phyloP scores from a whole-genome alignment of 2,888 invertebrate genomes.

The Esperia sulphurella region DNA sequence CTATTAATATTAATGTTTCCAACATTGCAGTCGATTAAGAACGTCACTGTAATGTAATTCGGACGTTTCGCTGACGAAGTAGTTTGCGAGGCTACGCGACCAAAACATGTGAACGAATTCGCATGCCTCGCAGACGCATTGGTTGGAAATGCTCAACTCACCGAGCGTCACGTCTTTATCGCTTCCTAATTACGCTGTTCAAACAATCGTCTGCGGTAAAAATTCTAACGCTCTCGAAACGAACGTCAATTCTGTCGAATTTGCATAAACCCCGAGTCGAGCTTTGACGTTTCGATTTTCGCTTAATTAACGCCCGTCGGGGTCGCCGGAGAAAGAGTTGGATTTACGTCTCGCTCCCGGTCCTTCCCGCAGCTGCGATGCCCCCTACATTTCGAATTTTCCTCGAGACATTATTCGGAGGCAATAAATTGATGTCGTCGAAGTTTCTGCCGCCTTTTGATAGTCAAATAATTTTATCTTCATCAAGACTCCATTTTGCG shows the following conservation, averaged over 20 bases:
- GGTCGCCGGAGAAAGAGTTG: conserved; percentile 61
- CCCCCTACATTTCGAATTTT: conserved; percentile 54
- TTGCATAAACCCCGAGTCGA: conserved; percentile 68
- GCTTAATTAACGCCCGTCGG: conserved; percentile 72
- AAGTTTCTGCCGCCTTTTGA: conserved; percentile 61
- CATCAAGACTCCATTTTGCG: conserved; percentile 50
- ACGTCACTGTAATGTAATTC: too few relatives aligned
- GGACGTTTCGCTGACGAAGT: too few relatives aligned
- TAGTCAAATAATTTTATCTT: conserved; percentile 68
- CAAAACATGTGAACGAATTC: too few relatives aligned
- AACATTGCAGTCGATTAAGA: too few relatives aligned
- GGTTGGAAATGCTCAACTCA: too few relatives aligned
- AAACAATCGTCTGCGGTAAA: conserved; percentile 63
- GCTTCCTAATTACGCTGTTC: conserved; percentile 62
- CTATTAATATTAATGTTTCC: too few relatives aligned
- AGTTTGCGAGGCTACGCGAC: too few relatives aligned
- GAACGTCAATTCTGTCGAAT: conserved; percentile 69
- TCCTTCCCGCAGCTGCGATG: conserved; percentile 53
- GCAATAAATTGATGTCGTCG: conserved; percentile 63
- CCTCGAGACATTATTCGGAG: conserved; percentile 49
- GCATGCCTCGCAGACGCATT: too few relatives aligned
- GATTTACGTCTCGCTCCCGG: conserved; percentile 47
- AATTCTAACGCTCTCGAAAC: conserved; percentile 61
- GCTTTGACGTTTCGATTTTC: conserved; percentile 76
- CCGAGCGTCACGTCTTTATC: conserved; percentile 34